Conservation (phyloP, 2,888 invertebrate species). For the Hipparchia semele region DNA sequence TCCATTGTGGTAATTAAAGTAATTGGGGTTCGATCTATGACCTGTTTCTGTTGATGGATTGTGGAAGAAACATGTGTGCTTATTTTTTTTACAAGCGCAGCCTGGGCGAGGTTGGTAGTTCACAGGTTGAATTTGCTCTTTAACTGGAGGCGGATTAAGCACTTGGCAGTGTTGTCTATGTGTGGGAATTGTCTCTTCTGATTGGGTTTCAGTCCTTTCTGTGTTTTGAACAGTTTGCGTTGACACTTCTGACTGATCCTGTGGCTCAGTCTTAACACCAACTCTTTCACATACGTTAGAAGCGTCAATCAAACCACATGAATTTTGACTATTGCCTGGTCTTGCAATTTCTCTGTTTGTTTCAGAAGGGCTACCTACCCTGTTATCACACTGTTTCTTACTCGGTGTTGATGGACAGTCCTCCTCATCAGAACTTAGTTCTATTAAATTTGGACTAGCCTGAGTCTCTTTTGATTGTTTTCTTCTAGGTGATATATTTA, state of each 20-base stretch:
- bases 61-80: slow-evolving; percentile 33
- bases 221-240: slow-evolving; percentile 42
- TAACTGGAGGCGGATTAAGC: not conserved
- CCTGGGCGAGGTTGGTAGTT: slow-evolving; percentile 31
- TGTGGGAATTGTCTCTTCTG: slow-evolving; percentile 21
- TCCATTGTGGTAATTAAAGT: slow-evolving; percentile 50
- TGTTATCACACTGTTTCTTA: slow-evolving; percentile 59
- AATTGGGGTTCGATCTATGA: slow-evolving; percentile 45
- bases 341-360: slow-evolving; percentile 17
- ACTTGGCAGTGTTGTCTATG: slow-evolving; percentile 14
- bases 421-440: slow-evolving; percentile 79
- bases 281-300: slow-evolving; percentile 38
- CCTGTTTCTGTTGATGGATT: slow-evolving; percentile 43
- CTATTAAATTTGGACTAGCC: slow-evolving; percentile 63
- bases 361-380: slow-evolving; percentile 38
- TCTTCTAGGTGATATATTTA: slow-evolving; percentile 74
- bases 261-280: slow-evolving; percentile 64
- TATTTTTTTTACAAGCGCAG: slow-evolving; percentile 41
- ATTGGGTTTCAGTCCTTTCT: slow-evolving; percentile 37
- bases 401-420: slow-evolving; percentile 62
- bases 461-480: slow-evolving; percentile 70
- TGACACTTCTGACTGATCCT: slow-evolving; percentile 48
- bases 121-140: slow-evolving; percentile 26
- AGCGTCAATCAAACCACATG: not conserved
- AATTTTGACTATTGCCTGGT: slow-evolving; percentile 18